Percentiles rank a stretch among this genome's conserved stretches.
These are phyloP conservation scores for Leptonema lineaticorne DNA, from an alignment of 1,140 invertebrate genomes.

Conservation along the genomic window DNA sequence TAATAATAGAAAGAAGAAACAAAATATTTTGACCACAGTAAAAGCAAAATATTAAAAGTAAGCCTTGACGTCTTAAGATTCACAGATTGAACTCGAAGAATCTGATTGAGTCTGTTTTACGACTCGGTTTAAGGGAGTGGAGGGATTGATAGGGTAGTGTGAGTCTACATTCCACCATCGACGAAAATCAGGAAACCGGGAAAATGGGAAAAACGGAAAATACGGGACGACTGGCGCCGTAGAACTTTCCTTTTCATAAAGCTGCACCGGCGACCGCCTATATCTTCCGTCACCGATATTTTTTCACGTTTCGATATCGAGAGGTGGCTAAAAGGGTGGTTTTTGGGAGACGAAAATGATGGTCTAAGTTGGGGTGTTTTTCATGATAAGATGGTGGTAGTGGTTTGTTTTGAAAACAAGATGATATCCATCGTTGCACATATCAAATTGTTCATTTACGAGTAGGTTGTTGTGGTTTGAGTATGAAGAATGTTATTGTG, in stretches of 20 bases:
- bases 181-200: background rate
- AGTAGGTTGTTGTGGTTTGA: slow-evolving; percentile 25
- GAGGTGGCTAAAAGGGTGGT: background rate
- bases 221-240: slow-evolving; percentile 26
- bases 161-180: background rate
- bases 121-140: slow-evolving; percentile 14
- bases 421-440: slow-evolving; percentile 10
- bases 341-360: background rate
- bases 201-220: background rate
- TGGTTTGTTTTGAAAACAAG: slow-evolving; percentile 40
- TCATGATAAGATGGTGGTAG: background rate
- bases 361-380: background rate
- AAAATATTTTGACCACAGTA: background rate
- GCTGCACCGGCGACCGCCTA: no score
- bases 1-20: slow-evolving; percentile 15
- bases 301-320: background rate
- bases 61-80: slow-evolving; percentile 27
- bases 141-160: background rate
- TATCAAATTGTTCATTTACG: slow-evolving; percentile 23
- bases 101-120: slow-evolving; percentile 41
- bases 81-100: slow-evolving; percentile 33
- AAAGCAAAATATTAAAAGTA: slow-evolving; percentile 36
- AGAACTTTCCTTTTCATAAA: slow-evolving; percentile 18
- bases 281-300: background rate
- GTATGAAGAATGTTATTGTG: no score